These are phyloP conservation scores for Cherax destructor DNA, from an alignment of 1,140 invertebrate species.

Conservation along the genomic window DNA sequence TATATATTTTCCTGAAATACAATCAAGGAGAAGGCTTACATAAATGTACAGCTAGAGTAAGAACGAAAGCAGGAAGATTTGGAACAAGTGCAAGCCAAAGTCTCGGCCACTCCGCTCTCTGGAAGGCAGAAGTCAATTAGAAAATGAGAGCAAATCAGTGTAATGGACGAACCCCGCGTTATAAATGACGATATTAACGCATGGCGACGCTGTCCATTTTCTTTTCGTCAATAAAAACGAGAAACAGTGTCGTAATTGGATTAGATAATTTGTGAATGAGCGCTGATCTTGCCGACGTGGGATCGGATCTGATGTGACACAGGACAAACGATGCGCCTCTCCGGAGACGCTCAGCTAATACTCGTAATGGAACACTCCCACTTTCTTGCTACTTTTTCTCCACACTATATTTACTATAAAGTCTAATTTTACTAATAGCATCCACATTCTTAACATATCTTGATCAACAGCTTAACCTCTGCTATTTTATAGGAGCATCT, in stretches of 20 bases:
- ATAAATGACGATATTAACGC: constrained; percentile 64
- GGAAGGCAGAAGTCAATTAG: constrained; percentile 53
- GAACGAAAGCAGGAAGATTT: background rate
- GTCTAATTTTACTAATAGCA: constrained; percentile 32
- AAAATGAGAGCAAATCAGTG: constrained; percentile 61
- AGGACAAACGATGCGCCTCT: constrained; percentile 56
- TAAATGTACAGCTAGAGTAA: too few species aligned
- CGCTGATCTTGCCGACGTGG: constrained; percentile 54
- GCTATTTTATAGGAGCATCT: background rate
- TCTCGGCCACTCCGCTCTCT: background rate
- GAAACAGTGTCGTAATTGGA: constrained; percentile 63
- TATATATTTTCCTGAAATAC: too few species aligned
- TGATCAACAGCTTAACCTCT: background rate
- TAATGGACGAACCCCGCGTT: constrained; percentile 60
- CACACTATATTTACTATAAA: constrained; percentile 32
- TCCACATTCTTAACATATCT: background rate
- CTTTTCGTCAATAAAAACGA: constrained; percentile 58
- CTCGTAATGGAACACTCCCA: constrained; percentile 52
- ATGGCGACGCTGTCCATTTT: constrained; percentile 63
- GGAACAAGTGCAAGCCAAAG: constrained; percentile 9
- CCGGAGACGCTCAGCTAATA: constrained; percentile 51
- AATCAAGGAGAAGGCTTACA: too few species aligned
- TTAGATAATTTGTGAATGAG: constrained; percentile 69
- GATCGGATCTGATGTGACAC: constrained; percentile 56
- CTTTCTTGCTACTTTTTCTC: constrained; percentile 17